Conservation (phyloP, 2,888 invertebrate species). For the Gari tellinella region DNA sequence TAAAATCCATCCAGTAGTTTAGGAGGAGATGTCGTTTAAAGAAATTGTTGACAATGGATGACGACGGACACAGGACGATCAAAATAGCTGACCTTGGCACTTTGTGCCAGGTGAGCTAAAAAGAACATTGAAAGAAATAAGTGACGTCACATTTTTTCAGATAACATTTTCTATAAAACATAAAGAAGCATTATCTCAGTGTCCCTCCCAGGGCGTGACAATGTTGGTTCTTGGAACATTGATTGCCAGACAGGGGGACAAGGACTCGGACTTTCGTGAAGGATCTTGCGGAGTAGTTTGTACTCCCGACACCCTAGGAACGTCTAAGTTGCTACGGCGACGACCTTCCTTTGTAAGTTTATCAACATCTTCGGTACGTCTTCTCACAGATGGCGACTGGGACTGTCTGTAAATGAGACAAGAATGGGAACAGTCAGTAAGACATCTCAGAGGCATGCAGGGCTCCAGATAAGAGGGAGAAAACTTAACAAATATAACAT, state of each 20-base stretch:
- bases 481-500: no score
- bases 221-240: constrained; percentile 55
- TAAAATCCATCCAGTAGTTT: no score
- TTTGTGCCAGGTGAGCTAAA: no score
- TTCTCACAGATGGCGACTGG: constrained; percentile 41
- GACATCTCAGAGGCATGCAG: no score
- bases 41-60: no score
- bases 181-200: constrained; percentile 2
- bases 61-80: no score
- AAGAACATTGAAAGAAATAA: no score
- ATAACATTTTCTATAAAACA: no score
- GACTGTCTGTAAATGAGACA: constrained; percentile 36
- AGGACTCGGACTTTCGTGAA: constrained; percentile 42
- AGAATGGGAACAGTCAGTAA: not conserved
- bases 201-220: constrained; percentile 56
- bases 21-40: no score
- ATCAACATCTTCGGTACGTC: constrained; percentile 33
- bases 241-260: constrained; percentile 50
- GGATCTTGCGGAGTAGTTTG: constrained; percentile 15
- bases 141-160: no score
- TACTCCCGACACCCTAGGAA: constrained; percentile 55
- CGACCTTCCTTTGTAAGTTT: constrained; percentile 80
- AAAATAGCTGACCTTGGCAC: no score
- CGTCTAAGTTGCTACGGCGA: constrained; percentile 77
- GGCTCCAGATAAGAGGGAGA: no score